These are phyloP conservation scores for Drosophila kikkawai DNA, from an alignment of 1,140 invertebrate genomes.

Conservation along the genomic window DNA sequence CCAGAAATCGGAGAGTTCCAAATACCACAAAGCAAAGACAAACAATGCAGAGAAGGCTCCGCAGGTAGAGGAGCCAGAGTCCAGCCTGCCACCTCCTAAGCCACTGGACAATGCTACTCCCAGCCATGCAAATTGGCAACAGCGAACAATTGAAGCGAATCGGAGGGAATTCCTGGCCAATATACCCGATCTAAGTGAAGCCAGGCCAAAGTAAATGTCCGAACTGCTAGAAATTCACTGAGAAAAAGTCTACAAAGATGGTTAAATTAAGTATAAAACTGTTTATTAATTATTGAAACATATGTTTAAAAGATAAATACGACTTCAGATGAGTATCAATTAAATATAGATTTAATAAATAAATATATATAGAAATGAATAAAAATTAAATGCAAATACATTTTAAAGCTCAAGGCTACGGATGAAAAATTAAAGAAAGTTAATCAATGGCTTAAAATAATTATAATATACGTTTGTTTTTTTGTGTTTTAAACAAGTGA, in stretches of 20 bases:
- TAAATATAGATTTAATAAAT: not conserved
- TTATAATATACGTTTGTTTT: not conserved
- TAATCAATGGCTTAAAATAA: not conserved
- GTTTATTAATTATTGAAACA: not conserved
- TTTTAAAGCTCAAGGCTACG: not conserved
- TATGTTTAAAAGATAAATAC: not conserved
- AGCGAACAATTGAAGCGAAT: constrained; percentile 72
- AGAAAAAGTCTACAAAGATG: constrained; percentile 11
- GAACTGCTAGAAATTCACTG: constrained; percentile 6
- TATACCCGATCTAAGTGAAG: constrained; percentile 59
- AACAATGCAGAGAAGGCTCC: constrained; percentile 75
- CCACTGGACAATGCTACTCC: constrained; percentile 49
- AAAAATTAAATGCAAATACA: constrained; percentile 3
- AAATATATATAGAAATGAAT: not conserved
- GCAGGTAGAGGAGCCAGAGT: constrained; percentile 36
- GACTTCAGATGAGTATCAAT: not conserved
- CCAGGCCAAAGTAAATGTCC: constrained; percentile 39
- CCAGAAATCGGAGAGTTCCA: constrained; percentile 1
- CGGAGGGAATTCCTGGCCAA: constrained; percentile 75
- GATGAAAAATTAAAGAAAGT: constrained; percentile 3
- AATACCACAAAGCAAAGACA: constrained; percentile 61
- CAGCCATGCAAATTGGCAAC: constrained; percentile 62
- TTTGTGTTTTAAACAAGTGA: not conserved
- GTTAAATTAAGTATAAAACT: not conserved
- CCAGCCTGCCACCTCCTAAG: constrained; percentile 39